These are phyloP conservation scores for Hypotaenidia philippensis DNA, from an alignment of 2,797 vertebrate species.

Conservation along the genomic window DNA sequence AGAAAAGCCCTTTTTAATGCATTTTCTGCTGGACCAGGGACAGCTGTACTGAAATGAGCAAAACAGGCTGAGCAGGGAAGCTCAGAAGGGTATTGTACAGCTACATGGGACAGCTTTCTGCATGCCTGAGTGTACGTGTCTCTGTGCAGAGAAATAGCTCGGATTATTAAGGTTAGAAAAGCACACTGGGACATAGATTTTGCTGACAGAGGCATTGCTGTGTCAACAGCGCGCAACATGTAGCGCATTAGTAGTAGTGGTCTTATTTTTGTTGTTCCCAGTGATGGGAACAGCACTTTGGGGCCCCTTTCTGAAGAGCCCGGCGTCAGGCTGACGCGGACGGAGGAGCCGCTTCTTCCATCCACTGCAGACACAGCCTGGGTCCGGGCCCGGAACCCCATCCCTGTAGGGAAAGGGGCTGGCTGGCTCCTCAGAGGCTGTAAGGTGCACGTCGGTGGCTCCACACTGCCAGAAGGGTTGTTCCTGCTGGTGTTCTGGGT, in stretches of 20 bases:
- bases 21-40: neutral
- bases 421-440: neutral
- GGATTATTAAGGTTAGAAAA: neutral
- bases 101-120: neutral
- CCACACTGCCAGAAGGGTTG: neutral
- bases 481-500: fast-evolving
- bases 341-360: neutral
- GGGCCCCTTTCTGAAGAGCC: neutral
- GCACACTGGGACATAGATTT: neutral
- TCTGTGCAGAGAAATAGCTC: neutral
- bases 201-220: neutral
- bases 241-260: fast-evolving
- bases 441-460: neutral
- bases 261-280: neutral
- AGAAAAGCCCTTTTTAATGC: neutral
- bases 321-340: fast-evolving
- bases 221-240: fast-evolving
- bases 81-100: neutral
- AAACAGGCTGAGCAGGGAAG: neutral
- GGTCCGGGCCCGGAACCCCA: neutral
- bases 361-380: fast-evolving
- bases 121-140: neutral
- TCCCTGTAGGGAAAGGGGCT: neutral
- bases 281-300: fast-evolving
- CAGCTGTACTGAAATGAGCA: neutral